These are phyloP conservation scores for Cinclus cinclus DNA, from an alignment of 2,113 vertebrate genomes.

Conservation along the genomic window DNA sequence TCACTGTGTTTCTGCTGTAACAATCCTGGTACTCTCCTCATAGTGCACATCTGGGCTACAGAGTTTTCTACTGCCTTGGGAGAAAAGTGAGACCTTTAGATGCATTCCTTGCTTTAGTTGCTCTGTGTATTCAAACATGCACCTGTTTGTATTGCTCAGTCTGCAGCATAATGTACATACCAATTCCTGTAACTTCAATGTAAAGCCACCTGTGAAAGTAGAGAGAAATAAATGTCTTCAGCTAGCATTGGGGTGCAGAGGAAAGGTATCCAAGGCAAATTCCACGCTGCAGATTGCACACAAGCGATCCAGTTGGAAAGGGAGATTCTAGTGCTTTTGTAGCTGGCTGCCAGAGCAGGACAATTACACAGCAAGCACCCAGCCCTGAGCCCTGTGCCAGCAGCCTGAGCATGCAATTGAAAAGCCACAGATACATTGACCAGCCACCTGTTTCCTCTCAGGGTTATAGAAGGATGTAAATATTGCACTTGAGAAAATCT, in stretches of 20 bases:
- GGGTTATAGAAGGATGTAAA: background rate
- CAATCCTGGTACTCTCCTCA: background rate
- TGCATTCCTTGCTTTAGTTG: background rate
- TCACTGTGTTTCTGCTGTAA: background rate
- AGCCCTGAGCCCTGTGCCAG: background rate
- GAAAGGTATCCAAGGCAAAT: background rate
- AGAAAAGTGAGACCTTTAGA: background rate
- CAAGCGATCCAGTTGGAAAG: background rate
- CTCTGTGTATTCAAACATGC: background rate
- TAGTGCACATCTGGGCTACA: background rate
- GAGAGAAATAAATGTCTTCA: background rate
- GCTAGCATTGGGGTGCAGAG: background rate
- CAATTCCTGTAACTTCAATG: background rate
- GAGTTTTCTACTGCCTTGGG: background rate
- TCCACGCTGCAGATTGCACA: background rate
- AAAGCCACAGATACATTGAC: background rate
- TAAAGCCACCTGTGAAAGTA: background rate
- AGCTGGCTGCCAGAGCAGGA: background rate
- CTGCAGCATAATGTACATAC: background rate
- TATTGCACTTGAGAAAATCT: background rate
- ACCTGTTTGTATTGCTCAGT: background rate
- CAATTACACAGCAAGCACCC: background rate
- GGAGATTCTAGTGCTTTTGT: background rate
- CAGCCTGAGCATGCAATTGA: slow-evolving; percentile 14
- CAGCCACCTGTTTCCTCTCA: slow-evolving; percentile 33